Percentiles rank a stretch among this genome's conserved stretches.
Evolutionary conservation across 2,113 vertebrate genomes (phyloP).

Genomic region (Sisor rabdophorus): DNA sequence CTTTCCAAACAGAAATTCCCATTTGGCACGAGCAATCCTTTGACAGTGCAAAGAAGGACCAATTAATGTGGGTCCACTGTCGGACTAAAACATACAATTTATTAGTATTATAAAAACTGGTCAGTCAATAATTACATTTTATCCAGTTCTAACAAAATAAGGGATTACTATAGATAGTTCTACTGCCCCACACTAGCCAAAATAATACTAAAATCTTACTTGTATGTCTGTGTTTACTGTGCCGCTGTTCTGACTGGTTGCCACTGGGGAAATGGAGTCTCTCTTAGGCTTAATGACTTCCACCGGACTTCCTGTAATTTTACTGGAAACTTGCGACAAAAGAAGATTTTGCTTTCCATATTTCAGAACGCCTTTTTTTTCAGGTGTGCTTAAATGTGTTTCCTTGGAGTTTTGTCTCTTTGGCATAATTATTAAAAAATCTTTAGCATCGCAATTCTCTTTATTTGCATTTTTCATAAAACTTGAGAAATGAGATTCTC

Average conservation of each 20-base stretch:
- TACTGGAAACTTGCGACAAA: conserved; percentile 63
- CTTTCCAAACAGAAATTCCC: conserved; percentile 94
- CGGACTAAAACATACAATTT: conserved; percentile 60
- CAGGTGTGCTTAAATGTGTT: background rate
- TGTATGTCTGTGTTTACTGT: conserved; percentile 57
- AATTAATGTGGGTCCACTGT: conserved; percentile 54
- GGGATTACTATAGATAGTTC: background rate
- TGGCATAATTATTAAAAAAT: conserved; percentile 2
- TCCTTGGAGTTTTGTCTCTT: conserved; percentile 19
- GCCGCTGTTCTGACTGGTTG: conserved; percentile 55
- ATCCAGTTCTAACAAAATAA: background rate
- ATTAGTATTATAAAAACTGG: background rate
- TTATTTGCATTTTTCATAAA: conserved; percentile 8
- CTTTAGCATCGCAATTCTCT: background rate
- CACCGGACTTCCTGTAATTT: conserved; percentile 61
- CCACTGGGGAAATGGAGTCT: conserved; percentile 59
- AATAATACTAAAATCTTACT: conserved; percentile 48
- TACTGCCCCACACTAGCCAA: background rate
- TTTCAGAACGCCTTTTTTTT: conserved; percentile 31
- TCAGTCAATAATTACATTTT: background rate
- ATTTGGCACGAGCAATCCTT: conserved; percentile 88
- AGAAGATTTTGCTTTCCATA: conserved; percentile 37
- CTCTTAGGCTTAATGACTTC: conserved; percentile 50
- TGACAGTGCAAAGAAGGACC: conserved; percentile 79
- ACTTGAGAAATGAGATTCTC: conserved; percentile 7